Evolutionary conservation across 2,113 vertebrate genomes (phyloP), one percentile per base, ranked within the genome.

Genomic region (Sisor rabdophorus): DNA sequence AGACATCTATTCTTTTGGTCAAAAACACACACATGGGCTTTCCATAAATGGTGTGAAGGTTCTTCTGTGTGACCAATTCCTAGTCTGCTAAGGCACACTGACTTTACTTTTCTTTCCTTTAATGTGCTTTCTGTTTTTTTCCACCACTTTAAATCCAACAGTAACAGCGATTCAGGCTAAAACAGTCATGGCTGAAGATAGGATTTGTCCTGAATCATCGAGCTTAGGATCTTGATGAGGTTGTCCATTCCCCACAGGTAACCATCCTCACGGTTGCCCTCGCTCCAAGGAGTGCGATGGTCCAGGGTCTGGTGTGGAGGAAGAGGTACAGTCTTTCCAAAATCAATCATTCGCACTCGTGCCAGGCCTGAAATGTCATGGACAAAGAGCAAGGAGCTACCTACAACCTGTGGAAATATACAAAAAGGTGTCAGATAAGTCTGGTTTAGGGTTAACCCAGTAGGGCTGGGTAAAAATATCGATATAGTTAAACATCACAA

Each of bases 261-360:
- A 71, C 95, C 95, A 0, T 97, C 95, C 79, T 97, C 95, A 0
- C 84, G 91, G 89, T 96, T 97, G 56, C 95, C 95, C 80, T 97
- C 95, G 0, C 82, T 65, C 95, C 95, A 97, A 19, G 94, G 91
- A 12, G 91, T 91, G 71, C 94, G 89, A 89, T 97, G 95, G 84
- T 93, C 93, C 78, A 97, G 88, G 0, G 84, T 93, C 71, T 84
- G 89, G 20, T 87, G 83, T 10, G 82, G 81, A 0, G 87, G 90
- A 67, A 97, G 88, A 17, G 90, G 89, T 2, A 94, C 90, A 0
- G 94, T 97, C 87, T 97, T 97, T 76, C 95, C 95, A 1, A 97
- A 97, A 89, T 97, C 95, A 0, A 97, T 97, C 94, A 97, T 97
- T 94, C 95, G 95, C 44, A 97, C 93, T 36, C 87, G 90, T 56